These are phyloP conservation scores for Pelodiscus sinensis DNA, from an alignment of 2,113 vertebrate species.

Conservation along the genomic window DNA sequence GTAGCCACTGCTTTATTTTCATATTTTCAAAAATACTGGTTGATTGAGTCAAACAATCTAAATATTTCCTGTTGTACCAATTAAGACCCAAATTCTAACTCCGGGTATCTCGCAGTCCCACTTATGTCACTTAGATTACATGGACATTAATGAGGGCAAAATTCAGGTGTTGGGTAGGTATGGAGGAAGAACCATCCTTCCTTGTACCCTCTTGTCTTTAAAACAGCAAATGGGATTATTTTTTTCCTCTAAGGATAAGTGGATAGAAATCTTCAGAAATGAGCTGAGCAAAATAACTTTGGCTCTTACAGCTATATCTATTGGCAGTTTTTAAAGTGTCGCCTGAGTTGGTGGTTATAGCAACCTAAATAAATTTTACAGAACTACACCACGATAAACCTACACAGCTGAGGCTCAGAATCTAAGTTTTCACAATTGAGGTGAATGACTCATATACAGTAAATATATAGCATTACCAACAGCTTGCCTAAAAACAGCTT, in stretches of 20 bases:
- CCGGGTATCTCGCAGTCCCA: not conserved
- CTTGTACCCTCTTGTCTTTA: not conserved
- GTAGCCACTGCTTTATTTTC: conserved; percentile 13
- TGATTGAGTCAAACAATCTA: not conserved
- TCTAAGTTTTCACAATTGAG: conserved; percentile 5
- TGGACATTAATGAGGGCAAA: not conserved
- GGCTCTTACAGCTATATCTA: conserved; percentile 42
- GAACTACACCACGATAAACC: conserved; percentile 32
- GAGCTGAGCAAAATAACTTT: conserved; percentile 29
- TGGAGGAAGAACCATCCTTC: not conserved
- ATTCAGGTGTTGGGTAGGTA: fast-evolving
- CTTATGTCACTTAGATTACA: not conserved
- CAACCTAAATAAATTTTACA: conserved; percentile 31
- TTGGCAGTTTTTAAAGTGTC: not conserved
- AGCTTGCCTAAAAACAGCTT: conserved; percentile 22
- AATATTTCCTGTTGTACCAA: not conserved
- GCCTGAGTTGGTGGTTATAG: conserved; percentile 16
- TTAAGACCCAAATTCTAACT: not conserved
- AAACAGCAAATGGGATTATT: conserved; percentile 14
- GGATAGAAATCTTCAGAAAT: conserved; percentile 21
- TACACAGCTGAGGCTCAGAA: conserved; percentile 27
- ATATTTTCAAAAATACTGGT: conserved; percentile 31
- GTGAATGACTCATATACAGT: not conserved
- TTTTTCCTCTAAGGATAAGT: not conserved
- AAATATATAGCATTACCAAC: conserved; percentile 47